phyloP scores from a whole-genome alignment of 1,140 invertebrate genomes.

The Apocrypta bakeri region DNA sequence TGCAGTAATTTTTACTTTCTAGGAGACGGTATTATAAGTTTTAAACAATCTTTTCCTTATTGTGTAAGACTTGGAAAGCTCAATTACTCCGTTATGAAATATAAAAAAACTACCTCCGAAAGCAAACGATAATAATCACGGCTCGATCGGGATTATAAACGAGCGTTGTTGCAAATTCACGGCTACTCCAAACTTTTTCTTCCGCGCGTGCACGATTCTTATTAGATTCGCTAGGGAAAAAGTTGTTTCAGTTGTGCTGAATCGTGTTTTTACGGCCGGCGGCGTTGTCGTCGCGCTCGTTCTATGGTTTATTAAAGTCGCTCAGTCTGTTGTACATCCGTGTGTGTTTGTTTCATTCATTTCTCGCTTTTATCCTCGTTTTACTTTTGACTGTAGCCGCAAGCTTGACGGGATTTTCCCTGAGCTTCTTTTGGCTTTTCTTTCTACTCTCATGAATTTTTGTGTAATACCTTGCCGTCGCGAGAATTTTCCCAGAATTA shows the following conservation, averaged over 20 bases:
- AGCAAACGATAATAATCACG: slow-evolving; percentile 2
- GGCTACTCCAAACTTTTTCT: not conserved
- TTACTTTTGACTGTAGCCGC: not conserved
- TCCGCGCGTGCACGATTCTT: not conserved
- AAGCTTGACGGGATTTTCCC: not conserved
- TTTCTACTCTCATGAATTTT: not conserved
- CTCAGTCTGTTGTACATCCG: not conserved
- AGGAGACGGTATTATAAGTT: too few species aligned
- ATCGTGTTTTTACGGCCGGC: slow-evolving; percentile 52
- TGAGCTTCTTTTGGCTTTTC: not conserved
- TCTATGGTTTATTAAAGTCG: slow-evolving; percentile 55
- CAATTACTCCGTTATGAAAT: too few species aligned
- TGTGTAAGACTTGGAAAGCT: too few species aligned
- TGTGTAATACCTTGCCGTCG: not conserved
- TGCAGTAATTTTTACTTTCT: too few species aligned
- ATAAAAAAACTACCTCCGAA: too few species aligned
- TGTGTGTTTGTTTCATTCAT: not conserved
- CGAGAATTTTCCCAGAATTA: too few species aligned
- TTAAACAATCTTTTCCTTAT: too few species aligned
- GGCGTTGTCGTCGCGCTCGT: slow-evolving; percentile 33
- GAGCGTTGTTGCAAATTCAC: slow-evolving; percentile 28
- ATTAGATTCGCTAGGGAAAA: slow-evolving; percentile 49
- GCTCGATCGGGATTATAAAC: slow-evolving; percentile 10
- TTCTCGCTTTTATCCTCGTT: not conserved
- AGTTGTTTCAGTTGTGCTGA: slow-evolving; percentile 44